phyloP scores from a whole-genome alignment of 1,140 invertebrate genomes.

The Physella acuta region DNA sequence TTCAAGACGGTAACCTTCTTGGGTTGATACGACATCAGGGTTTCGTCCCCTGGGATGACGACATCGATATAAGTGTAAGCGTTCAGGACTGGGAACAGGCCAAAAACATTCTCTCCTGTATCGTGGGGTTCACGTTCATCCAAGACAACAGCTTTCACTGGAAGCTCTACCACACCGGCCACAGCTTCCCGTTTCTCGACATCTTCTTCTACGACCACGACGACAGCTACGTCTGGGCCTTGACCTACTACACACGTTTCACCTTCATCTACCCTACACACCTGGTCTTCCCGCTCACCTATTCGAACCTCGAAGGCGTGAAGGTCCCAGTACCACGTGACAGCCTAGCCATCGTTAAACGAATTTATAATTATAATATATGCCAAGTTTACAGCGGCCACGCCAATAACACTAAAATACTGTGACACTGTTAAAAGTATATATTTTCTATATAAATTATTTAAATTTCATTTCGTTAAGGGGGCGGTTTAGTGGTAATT shows the following conservation, averaged over 20 bases:
- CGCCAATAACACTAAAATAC: no score
- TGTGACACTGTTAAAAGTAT: no score
- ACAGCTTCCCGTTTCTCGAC: neutral
- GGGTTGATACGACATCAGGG: constrained; percentile 14
- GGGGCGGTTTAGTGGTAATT: no score
- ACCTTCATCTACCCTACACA: neutral
- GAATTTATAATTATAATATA: constrained; percentile 3
- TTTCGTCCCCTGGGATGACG: constrained; percentile 23
- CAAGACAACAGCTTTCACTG: neutral
- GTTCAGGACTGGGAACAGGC: neutral
- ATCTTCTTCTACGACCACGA: constrained; percentile 10
- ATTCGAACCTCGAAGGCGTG: constrained; percentile 3
- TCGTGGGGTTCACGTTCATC: neutral
- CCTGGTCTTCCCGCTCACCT: neutral
- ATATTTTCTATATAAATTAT: no score
- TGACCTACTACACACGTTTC: constrained; percentile 1
- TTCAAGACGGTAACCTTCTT: constrained; percentile 7
- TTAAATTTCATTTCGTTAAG: no score
- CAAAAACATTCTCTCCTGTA: constrained; percentile 10
- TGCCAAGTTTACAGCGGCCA: neutral
- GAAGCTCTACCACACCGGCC: constrained; percentile 8
- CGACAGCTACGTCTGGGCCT: neutral
- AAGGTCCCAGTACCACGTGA: neutral
- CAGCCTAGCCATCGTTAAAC: neutral
- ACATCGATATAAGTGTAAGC: constrained; percentile 16